Conservation (phyloP, 2,113 vertebrate species). For the Patagioenas fasciata region DNA sequence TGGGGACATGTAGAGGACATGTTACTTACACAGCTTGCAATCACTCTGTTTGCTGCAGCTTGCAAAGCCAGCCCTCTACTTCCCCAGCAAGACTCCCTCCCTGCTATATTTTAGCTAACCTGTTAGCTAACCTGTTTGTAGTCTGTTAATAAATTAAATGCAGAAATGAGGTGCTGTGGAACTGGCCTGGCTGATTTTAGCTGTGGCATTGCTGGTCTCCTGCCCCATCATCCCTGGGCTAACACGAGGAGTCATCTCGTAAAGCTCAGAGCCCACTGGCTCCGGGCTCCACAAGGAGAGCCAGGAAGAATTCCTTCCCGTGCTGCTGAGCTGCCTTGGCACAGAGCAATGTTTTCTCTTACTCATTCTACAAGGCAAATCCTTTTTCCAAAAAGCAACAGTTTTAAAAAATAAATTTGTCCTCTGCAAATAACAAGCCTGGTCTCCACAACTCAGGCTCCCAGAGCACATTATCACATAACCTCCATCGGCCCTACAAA, state of each 20-base stretch:
- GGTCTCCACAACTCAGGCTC: neutral
- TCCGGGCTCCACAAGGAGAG: neutral
- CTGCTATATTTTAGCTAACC: neutral
- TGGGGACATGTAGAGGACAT: neutral
- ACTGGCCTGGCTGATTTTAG: neutral
- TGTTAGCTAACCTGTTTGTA: neutral
- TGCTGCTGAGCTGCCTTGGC: neutral
- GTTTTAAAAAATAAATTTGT: too few relatives aligned
- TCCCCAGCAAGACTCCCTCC: neutral
- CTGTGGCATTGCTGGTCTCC: fast-evolving
- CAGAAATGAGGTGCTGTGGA: neutral
- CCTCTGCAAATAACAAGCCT: neutral
- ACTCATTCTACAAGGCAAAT: neutral
- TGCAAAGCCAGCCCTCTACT: neutral
- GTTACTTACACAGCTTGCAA: neutral
- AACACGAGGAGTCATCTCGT: neutral
- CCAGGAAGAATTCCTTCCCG: neutral
- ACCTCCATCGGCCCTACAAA: neutral
- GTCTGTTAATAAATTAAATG: neutral
- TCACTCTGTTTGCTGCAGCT: neutral
- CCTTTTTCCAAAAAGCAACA: neutral
- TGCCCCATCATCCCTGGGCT: neutral
- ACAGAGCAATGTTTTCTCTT: neutral
- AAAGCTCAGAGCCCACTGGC: neutral
- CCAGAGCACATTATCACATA: neutral